phyloP scores from a whole-genome alignment of 2,797 vertebrate species.

The Nannoperca obscura region DNA sequence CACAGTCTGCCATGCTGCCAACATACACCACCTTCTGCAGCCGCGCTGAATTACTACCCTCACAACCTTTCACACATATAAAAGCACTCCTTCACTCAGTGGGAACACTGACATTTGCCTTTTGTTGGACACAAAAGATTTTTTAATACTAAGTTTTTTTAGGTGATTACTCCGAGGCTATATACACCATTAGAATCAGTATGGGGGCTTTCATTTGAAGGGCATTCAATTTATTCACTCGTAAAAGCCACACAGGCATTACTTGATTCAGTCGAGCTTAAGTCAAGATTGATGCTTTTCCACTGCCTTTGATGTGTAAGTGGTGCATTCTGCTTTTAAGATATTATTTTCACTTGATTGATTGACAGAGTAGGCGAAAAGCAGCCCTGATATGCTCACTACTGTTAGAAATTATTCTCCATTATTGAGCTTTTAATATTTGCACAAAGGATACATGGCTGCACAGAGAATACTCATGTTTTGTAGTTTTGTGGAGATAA shows the following conservation, averaged over 20 bases:
- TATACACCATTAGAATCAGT: slow-evolving; percentile 63
- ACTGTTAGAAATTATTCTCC: slow-evolving; percentile 51
- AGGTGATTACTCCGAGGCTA: slow-evolving; percentile 69
- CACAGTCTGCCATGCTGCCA: slow-evolving; percentile 78
- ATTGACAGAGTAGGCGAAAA: slow-evolving; percentile 58
- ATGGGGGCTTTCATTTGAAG: slow-evolving; percentile 60
- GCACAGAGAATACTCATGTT: slow-evolving; percentile 53
- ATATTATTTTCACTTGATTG: slow-evolving; percentile 65
- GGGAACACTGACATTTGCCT: slow-evolving; percentile 81
- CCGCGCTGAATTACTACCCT: slow-evolving; percentile 77
- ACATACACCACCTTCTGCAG: slow-evolving; percentile 71
- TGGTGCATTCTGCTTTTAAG: slow-evolving; percentile 63
- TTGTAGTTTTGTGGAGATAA: slow-evolving; percentile 59
- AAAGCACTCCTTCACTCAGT: slow-evolving; percentile 78
- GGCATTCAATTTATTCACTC: slow-evolving; percentile 69
- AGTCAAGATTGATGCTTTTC: slow-evolving; percentile 60
- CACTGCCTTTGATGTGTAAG: slow-evolving; percentile 58
- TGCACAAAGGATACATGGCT: slow-evolving; percentile 56
- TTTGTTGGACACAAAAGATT: slow-evolving; percentile 78
- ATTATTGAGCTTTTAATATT: slow-evolving; percentile 73
- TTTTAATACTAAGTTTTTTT: slow-evolving; percentile 69
- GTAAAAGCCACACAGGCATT: slow-evolving; percentile 66
- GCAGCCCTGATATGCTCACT: slow-evolving; percentile 45
- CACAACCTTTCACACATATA: slow-evolving; percentile 82
- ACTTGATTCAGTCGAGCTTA: slow-evolving; percentile 61